Conservation (phyloP, 1,140 invertebrate genomes). For the Eriosoma lanigerum region DNA sequence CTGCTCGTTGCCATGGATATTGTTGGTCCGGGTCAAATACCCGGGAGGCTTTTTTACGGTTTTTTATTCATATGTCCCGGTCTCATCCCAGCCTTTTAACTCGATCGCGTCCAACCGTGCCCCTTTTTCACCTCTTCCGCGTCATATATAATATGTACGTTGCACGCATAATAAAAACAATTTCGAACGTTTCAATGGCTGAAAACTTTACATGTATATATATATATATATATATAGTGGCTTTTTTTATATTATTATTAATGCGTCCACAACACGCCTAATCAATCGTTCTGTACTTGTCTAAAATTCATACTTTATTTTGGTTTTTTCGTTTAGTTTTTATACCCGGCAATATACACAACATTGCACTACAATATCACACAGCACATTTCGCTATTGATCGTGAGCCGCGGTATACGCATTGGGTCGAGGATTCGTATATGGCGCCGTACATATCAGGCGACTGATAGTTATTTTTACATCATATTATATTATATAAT, state of each 20-base stretch:
- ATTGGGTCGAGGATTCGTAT: background rate
- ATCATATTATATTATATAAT: too few species aligned
- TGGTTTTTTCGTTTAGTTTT: background rate
- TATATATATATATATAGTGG: too few species aligned
- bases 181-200: conserved; percentile 31
- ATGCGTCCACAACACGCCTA: conserved; percentile 25
- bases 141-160: too few species aligned
- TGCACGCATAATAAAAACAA: conserved; percentile 22
- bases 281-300: conserved; percentile 25
- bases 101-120: background rate
- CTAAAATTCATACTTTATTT: conserved; percentile 1
- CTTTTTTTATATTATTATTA: too few species aligned
- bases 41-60: conserved; percentile 46
- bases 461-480: too few species aligned
- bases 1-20: conserved; percentile 47
- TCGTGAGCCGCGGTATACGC: background rate
- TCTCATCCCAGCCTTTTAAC: conserved; percentile 40
- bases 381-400: background rate
- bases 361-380: background rate
- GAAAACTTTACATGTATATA: conserved; percentile 9
- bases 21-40: conserved; percentile 34
- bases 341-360: background rate
- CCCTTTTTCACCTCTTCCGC: conserved; percentile 19
- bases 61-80: background rate
- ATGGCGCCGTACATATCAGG: too few species aligned